Evolutionary conservation across 2,797 vertebrate genomes (phyloP), one percentile per base, ranked within the genome.

Genomic region (Pantherophis vulpinus): DNA sequence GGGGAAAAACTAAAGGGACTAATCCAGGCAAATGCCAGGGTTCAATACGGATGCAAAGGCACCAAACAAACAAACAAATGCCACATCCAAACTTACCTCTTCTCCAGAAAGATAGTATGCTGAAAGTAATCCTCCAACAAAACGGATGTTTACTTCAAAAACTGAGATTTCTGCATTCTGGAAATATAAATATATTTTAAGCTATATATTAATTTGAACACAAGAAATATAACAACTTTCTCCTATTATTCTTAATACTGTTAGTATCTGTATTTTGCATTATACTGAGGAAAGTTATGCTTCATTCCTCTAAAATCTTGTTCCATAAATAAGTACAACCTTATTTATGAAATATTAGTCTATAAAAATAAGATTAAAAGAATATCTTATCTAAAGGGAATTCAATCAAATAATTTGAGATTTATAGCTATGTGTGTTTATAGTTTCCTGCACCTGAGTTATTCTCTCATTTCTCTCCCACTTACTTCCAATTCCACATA

Each of bases 121-220:
- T 16, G 99, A 99, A 94, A 99, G 98, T 1, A 99, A 98, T 93
- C 99, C 99, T 95, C 99, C 99, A 0, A 99, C 99, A 93, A 99
- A 99, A 88, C 99, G 98, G 95, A 99, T 99, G 97, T 99, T 99
- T 95, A 99, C 99, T 98, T 99, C 99, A 96, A 99, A 99, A 95
- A 99, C 99, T 0, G 99, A 99, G 94, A 99, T 98, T 95, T 99
- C 99, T 13, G 98, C 98, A 29, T 99, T 99, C 99, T 99, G 94
- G 87, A 91, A 91, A 97, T 96, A 97, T 10, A 97, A 97, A 97
- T 92, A 92, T n/a, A 61, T 10, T 92, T 94, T 94, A 95, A 93
- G 88, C 89, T 63, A 86, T 94, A 95, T 83, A 94, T 86, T 95
- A 96, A 60, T 94, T 94, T 91, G 4, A 87, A 47, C 9, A 29